phyloP scores from a whole-genome alignment of 2,113 vertebrate genomes.

The Phaethon lepturus region DNA sequence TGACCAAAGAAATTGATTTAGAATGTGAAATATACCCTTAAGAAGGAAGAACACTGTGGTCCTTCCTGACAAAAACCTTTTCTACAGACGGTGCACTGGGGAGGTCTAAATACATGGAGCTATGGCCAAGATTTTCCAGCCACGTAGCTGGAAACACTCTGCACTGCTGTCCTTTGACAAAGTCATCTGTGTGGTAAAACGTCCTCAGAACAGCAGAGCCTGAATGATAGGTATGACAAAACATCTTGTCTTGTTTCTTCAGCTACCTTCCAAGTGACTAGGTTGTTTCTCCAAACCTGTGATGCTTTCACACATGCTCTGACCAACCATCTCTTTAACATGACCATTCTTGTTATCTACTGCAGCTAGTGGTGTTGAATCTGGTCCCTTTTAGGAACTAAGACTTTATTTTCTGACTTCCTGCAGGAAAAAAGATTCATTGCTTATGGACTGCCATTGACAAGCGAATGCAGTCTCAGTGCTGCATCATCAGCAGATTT shows the following conservation, averaged over 20 bases:
- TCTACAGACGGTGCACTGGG: neutral
- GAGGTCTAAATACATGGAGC: neutral
- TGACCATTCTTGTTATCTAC: neutral
- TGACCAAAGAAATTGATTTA: neutral
- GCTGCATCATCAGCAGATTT: neutral
- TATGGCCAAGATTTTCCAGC: neutral
- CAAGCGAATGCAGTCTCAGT: neutral
- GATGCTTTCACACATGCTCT: neutral
- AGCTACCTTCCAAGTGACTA: neutral
- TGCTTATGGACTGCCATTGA: neutral
- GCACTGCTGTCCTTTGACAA: neutral
- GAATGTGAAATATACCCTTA: neutral
- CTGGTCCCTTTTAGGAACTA: neutral
- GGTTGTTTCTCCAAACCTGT: neutral
- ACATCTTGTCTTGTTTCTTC: neutral
- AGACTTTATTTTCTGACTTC: neutral
- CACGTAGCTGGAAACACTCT: neutral
- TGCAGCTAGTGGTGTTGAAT: neutral
- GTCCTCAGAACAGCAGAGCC: neutral
- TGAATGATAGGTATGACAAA: neutral
- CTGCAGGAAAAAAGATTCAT: neutral
- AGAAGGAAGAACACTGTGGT: neutral
- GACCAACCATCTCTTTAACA: accelerated
- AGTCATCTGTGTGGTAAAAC: neutral
- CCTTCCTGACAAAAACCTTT: neutral